These are phyloP conservation scores for Zaprionus capensis DNA, from an alignment of 1,140 invertebrate genomes.

Conservation along the genomic window DNA sequence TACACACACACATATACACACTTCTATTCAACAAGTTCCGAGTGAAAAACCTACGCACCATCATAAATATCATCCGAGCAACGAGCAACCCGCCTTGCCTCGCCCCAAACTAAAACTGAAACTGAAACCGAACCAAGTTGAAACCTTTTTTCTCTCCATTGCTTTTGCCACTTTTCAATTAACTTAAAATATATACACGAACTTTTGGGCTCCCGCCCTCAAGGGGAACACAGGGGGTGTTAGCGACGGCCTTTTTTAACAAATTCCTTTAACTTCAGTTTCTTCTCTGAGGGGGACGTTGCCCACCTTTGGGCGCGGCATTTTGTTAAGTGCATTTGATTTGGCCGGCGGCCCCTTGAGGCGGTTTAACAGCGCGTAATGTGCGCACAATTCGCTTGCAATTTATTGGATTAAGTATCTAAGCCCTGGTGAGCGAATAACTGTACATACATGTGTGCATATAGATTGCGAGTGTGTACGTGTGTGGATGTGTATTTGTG, in stretches of 20 bases:
- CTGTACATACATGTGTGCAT: conserved; percentile 10
- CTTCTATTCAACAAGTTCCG: conserved; percentile 66
- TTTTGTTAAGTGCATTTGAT: conserved; percentile 82
- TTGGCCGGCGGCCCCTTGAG: conserved; percentile 51
- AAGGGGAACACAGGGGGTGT: conserved; percentile 4
- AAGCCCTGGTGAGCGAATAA: conserved; percentile 22
- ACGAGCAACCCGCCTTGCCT: conserved; percentile 33
- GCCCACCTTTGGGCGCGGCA: conserved; percentile 59
- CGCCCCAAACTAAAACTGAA: conserved; percentile 19
- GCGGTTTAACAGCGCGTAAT: conserved; percentile 59
- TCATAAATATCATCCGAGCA: conserved; percentile 61
- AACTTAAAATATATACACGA: conserved; percentile 73
- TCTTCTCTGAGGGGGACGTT: conserved; percentile 21
- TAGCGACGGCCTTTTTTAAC: conserved; percentile 46
- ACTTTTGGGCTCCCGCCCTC: conserved; percentile 18
- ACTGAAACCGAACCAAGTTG: conserved; percentile 26
- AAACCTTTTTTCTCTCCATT: conserved; percentile 46
- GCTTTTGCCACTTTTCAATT: conserved; percentile 65
- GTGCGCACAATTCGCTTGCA: conserved; percentile 49
- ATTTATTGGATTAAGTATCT: conserved; percentile 74
- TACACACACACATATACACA: conserved; percentile 22
- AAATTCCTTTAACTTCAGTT: conserved; percentile 38
- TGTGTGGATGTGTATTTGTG: neutral
- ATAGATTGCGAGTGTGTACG: conserved; percentile 3
- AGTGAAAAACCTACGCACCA: conserved; percentile 56